phyloP scores from a whole-genome alignment of 2,113 vertebrate species.

The Barbus barbus region DNA sequence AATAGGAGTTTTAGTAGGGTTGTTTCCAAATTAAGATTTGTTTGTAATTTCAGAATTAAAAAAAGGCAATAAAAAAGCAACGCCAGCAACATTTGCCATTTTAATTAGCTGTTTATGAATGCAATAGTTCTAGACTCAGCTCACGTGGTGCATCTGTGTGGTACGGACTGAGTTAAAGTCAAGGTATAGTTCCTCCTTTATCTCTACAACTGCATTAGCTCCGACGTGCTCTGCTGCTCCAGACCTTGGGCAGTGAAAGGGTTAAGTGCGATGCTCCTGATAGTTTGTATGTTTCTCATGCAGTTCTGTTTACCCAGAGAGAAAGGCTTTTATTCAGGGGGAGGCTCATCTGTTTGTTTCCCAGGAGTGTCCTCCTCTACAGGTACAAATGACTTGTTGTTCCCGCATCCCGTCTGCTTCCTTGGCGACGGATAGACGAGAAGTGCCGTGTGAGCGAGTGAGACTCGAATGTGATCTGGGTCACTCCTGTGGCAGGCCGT shows the following conservation, averaged over 20 bases:
- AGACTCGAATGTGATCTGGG: constrained; percentile 87
- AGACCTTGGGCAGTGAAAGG: constrained; percentile 61
- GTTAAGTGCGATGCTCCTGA: constrained; percentile 79
- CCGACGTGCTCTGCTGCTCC: constrained; percentile 51
- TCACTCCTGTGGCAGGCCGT: constrained; percentile 70
- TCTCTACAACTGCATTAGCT: constrained; percentile 60
- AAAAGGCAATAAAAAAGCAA: no score
- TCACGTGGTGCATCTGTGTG: neutral
- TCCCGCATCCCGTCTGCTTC: constrained; percentile 81
- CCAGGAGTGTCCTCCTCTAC: constrained; percentile 90
- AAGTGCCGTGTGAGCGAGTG: constrained; percentile 76
- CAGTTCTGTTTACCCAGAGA: constrained; percentile 87
- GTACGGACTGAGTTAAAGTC: neutral
- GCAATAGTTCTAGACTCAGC: neutral
- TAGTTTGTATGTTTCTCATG: constrained; percentile 89
- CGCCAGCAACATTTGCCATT: neutral
- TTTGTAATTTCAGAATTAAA: neutral
- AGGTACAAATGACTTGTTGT: constrained; percentile 91
- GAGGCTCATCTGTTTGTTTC: constrained; percentile 90
- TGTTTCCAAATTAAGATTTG: neutral
- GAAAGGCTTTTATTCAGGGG: constrained; percentile 85
- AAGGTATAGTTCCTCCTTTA: constrained; percentile 21
- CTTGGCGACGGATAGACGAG: constrained; percentile 89
- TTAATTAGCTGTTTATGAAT: neutral
- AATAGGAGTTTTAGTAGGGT: neutral